phyloP scores from a whole-genome alignment of 2,797 vertebrate genomes.

The Onychomys arenicola region DNA sequence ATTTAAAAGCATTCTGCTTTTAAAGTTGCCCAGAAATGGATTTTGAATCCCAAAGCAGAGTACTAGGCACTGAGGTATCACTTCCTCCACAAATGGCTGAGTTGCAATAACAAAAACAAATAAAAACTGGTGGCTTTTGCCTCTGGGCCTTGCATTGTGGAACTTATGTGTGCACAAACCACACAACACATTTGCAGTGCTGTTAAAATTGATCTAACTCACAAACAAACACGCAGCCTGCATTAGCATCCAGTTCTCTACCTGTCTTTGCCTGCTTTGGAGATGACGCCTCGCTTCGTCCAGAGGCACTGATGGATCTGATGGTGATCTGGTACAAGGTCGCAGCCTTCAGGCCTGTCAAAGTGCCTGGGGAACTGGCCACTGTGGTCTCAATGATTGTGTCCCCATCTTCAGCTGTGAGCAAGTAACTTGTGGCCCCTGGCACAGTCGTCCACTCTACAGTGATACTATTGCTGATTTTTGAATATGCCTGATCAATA shows the following conservation, averaged over 20 bases:
- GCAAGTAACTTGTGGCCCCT: slow-evolving; percentile 90
- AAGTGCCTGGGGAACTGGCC: slow-evolving; percentile 90
- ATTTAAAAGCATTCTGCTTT: slow-evolving; percentile 28
- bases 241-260: slow-evolving; percentile 87
- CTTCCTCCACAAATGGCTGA: background rate
- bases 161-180: background rate
- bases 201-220: background rate
- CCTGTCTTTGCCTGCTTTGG: slow-evolving; percentile 92
- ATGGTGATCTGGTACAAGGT: slow-evolving; percentile 92
- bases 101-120: background rate
- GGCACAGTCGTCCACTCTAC: slow-evolving; percentile 89
- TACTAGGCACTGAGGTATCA: slow-evolving; percentile 46
- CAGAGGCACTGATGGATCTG: slow-evolving; percentile 89
- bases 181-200: background rate
- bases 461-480: slow-evolving; percentile 92
- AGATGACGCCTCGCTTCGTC: slow-evolving; percentile 92
- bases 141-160: background rate
- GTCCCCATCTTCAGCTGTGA: slow-evolving; percentile 90
- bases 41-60: slow-evolving; percentile 58
- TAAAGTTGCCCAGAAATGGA: background rate
- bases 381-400: slow-evolving; percentile 89
- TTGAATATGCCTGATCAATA: slow-evolving; percentile 91
- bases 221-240: background rate
- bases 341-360: slow-evolving; percentile 90
- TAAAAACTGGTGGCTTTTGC: slow-evolving; percentile 8